phyloP scores from a whole-genome alignment of 2,797 vertebrate species.

The Hippopotamyrus pictus region DNA sequence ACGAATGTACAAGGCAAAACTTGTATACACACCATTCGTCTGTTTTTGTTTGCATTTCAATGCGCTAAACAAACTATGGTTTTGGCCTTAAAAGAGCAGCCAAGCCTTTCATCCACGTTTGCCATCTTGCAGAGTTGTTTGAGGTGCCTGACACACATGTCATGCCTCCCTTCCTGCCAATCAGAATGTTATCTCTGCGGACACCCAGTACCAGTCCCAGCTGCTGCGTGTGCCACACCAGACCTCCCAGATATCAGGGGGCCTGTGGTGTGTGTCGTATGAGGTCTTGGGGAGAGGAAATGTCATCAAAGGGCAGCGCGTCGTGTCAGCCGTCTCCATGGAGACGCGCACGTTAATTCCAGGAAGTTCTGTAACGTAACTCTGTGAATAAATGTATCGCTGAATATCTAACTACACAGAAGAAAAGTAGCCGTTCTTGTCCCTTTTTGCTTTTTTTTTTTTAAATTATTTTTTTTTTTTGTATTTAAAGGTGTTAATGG shows the following conservation, averaged over 20 bases:
- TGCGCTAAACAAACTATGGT: neutral
- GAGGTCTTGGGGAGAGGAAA: neutral
- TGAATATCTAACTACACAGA: neutral
- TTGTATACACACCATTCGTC: neutral
- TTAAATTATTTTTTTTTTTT: neutral
- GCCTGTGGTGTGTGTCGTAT: neutral
- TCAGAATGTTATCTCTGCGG: conserved; percentile 29
- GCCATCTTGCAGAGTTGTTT: neutral
- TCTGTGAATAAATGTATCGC: neutral
- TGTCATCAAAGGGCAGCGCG: neutral
- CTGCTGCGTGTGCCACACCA: neutral
- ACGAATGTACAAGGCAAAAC: too few relatives aligned
- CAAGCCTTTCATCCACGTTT: neutral
- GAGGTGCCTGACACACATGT: neutral
- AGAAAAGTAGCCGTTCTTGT: neutral
- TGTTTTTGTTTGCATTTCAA: neutral
- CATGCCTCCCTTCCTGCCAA: neutral
- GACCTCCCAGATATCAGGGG: conserved; percentile 15
- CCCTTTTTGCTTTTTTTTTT: neutral
- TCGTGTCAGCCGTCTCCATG: neutral
- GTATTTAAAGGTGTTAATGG: neutral
- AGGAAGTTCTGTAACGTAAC: neutral
- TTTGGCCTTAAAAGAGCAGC: neutral
- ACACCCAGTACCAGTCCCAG: conserved; percentile 23
- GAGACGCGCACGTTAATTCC: neutral